Conservation (phyloP, 2,888 invertebrate species). For the Cheilosia vulpina region DNA sequence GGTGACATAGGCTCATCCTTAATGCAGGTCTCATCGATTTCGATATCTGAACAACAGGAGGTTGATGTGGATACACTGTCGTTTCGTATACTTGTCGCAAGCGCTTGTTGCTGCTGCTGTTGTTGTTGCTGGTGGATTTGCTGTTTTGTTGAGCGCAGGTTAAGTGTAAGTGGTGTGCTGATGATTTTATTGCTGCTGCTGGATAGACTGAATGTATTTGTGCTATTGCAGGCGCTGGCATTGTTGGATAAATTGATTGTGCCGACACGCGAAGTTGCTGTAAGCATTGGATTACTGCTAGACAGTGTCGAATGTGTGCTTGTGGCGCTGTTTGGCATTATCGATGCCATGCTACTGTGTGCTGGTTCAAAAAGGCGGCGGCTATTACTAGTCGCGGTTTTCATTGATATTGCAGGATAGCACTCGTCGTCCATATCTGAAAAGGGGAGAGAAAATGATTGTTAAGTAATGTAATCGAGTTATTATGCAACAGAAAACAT, state of each 20-base stretch:
- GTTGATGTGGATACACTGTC: conserved; percentile 72
- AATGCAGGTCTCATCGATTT: conserved; percentile 84
- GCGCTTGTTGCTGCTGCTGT: conserved; percentile 78
- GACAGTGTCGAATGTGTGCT: conserved; percentile 62
- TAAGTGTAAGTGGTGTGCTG: conserved; percentile 72
- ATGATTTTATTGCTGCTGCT: conserved; percentile 74
- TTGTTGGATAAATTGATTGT: conserved; percentile 73
- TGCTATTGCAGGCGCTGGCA: conserved; percentile 67
- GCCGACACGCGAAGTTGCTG: conserved; percentile 72
- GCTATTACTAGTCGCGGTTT: conserved; percentile 84
- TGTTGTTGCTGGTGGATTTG: conserved; percentile 61
- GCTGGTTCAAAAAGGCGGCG: conserved; percentile 74
- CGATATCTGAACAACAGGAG: conserved; percentile 82
- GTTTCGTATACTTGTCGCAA: conserved; percentile 71
- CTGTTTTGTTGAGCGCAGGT: conserved; percentile 71
- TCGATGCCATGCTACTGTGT: conserved; percentile 73
- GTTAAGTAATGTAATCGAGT: too few relatives aligned
- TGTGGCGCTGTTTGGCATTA: conserved; percentile 51
- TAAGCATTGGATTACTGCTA: conserved; percentile 72
- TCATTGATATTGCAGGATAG: conserved; percentile 92
- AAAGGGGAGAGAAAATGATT: conserved; percentile 29
- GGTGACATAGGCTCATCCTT: conserved; percentile 92
- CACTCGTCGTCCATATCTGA: conserved; percentile 96
- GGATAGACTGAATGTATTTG: conserved; percentile 64
- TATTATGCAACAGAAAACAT: too few relatives aligned